These are phyloP conservation scores for Chamaetylas fuelleborni DNA, from an alignment of 2,113 vertebrate species.

Conservation along the genomic window DNA sequence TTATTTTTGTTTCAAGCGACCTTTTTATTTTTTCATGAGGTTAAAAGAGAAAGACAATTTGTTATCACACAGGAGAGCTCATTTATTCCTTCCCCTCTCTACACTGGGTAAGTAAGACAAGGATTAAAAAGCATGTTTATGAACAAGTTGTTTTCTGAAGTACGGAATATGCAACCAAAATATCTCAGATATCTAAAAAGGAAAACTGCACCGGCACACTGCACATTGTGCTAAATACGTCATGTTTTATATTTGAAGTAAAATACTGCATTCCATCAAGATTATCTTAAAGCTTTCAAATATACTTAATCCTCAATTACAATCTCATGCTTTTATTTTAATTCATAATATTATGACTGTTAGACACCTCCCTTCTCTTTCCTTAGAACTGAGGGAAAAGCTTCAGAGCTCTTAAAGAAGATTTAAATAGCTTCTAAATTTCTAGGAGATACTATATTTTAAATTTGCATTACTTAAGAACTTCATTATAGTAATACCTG, in stretches of 20 bases:
- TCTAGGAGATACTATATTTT: not conserved
- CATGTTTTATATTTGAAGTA: not conserved
- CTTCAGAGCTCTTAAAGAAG: not conserved
- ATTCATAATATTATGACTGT: not conserved
- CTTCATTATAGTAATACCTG: not conserved
- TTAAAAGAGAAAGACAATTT: not conserved
- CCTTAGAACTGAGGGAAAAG: not conserved
- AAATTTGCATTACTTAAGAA: not conserved
- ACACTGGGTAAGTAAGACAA: not conserved
- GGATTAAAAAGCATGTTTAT: not conserved
- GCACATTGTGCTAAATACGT: not conserved
- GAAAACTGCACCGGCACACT: not conserved
- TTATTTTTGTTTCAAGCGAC: not conserved
- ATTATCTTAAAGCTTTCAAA: conserved; percentile 14
- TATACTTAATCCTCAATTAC: not conserved
- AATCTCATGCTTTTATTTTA: not conserved
- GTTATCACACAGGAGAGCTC: not conserved
- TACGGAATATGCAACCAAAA: not conserved
- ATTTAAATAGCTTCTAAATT: not conserved
- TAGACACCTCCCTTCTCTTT: not conserved
- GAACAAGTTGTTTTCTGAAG: not conserved
- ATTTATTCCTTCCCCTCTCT: not conserved
- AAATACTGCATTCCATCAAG: not conserved
- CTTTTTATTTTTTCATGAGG: not conserved
- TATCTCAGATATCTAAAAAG: not conserved